phyloP scores from a whole-genome alignment of 1,140 invertebrate species.

The Drosophila rufa region DNA sequence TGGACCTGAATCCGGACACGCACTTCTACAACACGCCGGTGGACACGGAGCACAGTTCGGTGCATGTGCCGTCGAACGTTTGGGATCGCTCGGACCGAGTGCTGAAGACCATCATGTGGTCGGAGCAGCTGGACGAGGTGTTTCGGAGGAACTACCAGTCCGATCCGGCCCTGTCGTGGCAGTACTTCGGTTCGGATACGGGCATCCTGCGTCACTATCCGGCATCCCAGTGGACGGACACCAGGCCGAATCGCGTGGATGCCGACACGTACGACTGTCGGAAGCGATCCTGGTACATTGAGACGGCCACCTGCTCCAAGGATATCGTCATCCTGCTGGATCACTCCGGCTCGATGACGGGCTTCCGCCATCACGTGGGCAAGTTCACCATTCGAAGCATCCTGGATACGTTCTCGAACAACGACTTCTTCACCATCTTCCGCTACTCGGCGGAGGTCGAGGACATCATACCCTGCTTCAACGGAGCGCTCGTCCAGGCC shows the following conservation, averaged over 20 bases:
- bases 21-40: constrained; percentile 95
- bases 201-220: constrained; percentile 97
- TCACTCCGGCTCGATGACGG: constrained; percentile 98
- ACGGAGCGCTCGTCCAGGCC: constrained; percentile 93
- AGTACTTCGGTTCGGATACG: constrained; percentile 97
- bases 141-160: constrained; percentile 94
- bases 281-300: constrained; percentile 96
- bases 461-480: constrained; percentile 93
- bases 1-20: constrained; percentile 89
- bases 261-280: constrained; percentile 94
- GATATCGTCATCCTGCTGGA: constrained; percentile 98
- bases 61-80: constrained; percentile 97
- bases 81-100: constrained; percentile 91
- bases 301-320: constrained; percentile 98
- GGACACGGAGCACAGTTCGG: constrained; percentile 93
- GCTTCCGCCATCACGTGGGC: constrained; percentile 89
- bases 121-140: constrained; percentile 92
- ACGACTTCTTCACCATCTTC: constrained; percentile 98
- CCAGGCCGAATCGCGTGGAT: constrained; percentile 82
- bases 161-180: constrained; percentile 96
- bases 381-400: constrained; percentile 92
- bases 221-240: constrained; percentile 87
- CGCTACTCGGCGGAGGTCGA: constrained; percentile 89
- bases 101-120: constrained; percentile 93
- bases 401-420: constrained; percentile 98